A percentile compares a stretch with the other conserved stretches of the same genome.
phyloP scores from a whole-genome alignment of 2,888 invertebrate species.

The Erpobdella octoculata region DNA sequence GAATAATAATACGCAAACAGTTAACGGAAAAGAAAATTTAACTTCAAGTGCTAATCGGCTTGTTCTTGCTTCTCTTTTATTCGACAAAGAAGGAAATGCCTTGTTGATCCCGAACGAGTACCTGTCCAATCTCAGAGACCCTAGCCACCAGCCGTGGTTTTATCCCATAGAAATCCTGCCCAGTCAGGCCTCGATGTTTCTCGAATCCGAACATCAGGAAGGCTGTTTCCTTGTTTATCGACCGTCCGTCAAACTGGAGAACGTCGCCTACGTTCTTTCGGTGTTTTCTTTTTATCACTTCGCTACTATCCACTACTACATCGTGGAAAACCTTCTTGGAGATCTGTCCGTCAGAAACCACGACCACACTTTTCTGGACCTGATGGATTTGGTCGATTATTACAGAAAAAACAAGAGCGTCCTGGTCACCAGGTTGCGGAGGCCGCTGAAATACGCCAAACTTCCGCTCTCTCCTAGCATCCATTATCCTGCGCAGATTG shows the following conservation, averaged over 20 bases:
- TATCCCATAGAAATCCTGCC: slow-evolving; percentile 36
- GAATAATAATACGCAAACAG: too few species aligned
- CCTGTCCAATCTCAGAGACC: slow-evolving; percentile 35
- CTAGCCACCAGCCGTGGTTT: slow-evolving; percentile 36
- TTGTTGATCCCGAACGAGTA: slow-evolving; percentile 32
- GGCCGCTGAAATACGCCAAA: slow-evolving; percentile 36
- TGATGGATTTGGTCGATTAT: slow-evolving; percentile 36
- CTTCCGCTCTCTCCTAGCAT: slow-evolving; percentile 36
- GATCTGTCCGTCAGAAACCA: slow-evolving; percentile 36
- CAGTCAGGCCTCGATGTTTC: slow-evolving; percentile 37
- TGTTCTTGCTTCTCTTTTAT: background rate
- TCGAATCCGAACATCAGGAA: slow-evolving; percentile 34
- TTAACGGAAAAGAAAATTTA: background rate
- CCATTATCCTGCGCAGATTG: slow-evolving; percentile 34
- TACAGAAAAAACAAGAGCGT: slow-evolving; percentile 36
- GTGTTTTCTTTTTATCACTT: background rate
- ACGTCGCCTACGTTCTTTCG: slow-evolving; percentile 23
- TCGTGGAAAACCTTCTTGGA: slow-evolving; percentile 34
- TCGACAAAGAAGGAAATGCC: slow-evolving; percentile 35
- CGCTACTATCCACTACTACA: slow-evolving; percentile 36
- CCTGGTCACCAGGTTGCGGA: slow-evolving; percentile 34
- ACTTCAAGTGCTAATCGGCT: background rate
- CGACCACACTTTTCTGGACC: slow-evolving; percentile 36
- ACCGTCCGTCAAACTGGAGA: background rate
- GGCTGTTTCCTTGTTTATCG: slow-evolving; percentile 38